Conservation (phyloP, 2,797 vertebrate species). For the Falco columbarius region DNA sequence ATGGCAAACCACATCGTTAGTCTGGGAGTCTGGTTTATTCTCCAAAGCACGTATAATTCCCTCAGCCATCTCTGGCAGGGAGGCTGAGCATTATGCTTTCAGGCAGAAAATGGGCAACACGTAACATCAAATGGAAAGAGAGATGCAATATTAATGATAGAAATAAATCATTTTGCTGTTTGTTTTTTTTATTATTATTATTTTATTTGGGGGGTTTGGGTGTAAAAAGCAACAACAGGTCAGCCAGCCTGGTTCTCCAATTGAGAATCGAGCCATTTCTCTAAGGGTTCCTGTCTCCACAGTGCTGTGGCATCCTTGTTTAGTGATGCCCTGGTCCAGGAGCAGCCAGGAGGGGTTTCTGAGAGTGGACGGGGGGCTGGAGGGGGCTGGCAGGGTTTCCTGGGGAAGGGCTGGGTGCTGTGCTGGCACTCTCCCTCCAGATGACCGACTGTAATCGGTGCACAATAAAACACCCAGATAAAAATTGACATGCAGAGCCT, state of each 20-base stretch:
- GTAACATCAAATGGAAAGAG: not conserved
- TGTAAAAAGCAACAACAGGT: not conserved
- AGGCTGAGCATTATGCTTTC: not conserved
- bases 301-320: not conserved
- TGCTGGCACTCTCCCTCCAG: accelerated
- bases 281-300: accelerated
- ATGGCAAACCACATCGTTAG: not conserved
- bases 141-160: not conserved
- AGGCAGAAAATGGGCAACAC: not conserved
- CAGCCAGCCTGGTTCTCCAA: not conserved
- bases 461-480: not conserved
- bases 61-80: not conserved
- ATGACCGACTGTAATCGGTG: accelerated
- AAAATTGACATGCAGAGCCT: not conserved
- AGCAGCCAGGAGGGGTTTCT: accelerated
- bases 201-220: too few species aligned
- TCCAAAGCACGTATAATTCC: not conserved
- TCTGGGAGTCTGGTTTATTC: not conserved
- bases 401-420: not conserved
- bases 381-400: too few species aligned
- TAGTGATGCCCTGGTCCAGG: not conserved
- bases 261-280: accelerated
- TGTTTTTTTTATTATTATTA: too few species aligned
- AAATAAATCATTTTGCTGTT: not conserved
- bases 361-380: not conserved